Evolutionary conservation across 2,797 vertebrate species (phyloP).

Genomic region (Thripadectes ignobilis): DNA sequence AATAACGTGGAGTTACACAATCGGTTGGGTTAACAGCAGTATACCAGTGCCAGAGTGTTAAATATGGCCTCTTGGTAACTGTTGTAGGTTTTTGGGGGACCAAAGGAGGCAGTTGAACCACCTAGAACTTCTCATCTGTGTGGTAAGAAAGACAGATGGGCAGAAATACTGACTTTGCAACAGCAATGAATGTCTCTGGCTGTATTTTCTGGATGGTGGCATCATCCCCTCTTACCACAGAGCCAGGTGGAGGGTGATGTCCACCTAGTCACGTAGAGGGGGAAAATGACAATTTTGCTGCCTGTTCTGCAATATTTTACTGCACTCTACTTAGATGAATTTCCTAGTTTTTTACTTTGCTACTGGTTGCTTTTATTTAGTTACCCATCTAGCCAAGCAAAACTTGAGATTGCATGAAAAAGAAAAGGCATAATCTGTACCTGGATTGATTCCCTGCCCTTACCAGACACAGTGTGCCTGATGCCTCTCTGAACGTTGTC

Average conservation of each 20-base stretch:
- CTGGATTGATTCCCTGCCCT: not conserved
- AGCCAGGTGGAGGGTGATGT: not conserved
- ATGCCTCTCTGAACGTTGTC: not conserved
- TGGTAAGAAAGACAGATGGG: not conserved
- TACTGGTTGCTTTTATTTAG: not conserved
- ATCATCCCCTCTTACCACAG: not conserved
- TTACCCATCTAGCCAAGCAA: not conserved
- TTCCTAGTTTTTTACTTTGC: not conserved
- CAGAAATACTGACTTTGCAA: not conserved
- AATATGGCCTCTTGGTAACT: not conserved
- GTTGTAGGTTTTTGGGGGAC: not conserved
- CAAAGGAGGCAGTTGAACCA: not conserved
- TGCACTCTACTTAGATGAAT: not conserved
- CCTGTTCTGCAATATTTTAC: not conserved
- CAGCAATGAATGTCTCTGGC: not conserved
- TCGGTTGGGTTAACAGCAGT: not conserved
- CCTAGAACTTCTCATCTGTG: not conserved
- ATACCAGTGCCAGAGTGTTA: not conserved
- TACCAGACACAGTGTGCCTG: not conserved
- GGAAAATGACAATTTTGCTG: not conserved
- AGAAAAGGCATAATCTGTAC: not conserved
- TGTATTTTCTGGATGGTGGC: not conserved
- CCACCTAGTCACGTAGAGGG: not conserved
- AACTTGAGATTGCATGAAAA: not conserved
- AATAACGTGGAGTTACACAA: not conserved